Evolutionary conservation across 2,888 invertebrate species (phyloP).

Genomic region (Agrochola circellaris): DNA sequence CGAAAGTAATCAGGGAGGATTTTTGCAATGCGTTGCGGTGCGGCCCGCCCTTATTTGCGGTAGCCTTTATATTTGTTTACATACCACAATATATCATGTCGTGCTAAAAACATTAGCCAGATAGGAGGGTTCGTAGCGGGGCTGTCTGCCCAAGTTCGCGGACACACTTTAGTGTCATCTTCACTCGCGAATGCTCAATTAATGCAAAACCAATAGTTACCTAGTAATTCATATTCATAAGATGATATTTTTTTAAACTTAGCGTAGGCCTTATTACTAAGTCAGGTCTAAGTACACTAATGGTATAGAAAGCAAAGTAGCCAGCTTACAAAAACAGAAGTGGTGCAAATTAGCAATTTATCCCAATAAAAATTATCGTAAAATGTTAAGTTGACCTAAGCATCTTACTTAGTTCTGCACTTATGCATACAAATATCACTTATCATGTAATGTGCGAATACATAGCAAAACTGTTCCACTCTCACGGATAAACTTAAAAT

Average conservation of each 20-base stretch:
- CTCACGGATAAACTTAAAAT: slow-evolving; percentile 40
- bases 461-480: slow-evolving; percentile 25
- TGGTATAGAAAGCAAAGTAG: background rate
- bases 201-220: background rate
- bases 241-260: background rate
- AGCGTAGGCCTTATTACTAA: background rate
- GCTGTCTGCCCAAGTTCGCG: too few species aligned
- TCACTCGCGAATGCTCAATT: too few species aligned
- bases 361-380: background rate
- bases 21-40: background rate
- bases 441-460: slow-evolving; percentile 12
- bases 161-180: too few species aligned
- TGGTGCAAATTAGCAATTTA: background rate
- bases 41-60: background rate
- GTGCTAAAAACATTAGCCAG: too few species aligned
- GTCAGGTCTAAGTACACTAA: background rate
- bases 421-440: slow-evolving; percentile 21
- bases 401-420: slow-evolving; percentile 13
- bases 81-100: background rate
- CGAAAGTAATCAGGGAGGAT: background rate
- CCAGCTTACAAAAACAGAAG: background rate
- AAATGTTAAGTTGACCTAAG: background rate
- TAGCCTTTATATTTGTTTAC: background rate
- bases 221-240: background rate
- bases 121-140: too few species aligned